Conservation (phyloP, 1,140 invertebrate genomes). For the Cydia fagiglandana region DNA sequence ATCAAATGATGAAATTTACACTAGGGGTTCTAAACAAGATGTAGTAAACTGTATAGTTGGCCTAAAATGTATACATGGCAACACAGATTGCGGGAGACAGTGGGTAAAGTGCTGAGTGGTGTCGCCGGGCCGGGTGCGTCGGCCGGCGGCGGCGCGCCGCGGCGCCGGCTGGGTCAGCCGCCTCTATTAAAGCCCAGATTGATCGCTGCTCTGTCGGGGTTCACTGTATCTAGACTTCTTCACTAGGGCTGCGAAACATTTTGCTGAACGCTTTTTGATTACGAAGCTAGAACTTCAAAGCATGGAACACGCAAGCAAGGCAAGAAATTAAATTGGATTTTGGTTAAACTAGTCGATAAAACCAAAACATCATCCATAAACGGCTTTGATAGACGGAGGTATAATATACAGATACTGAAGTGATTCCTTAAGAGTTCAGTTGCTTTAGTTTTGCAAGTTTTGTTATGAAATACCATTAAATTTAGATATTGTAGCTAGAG, state of each 20-base stretch:
- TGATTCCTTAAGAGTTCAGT: background rate
- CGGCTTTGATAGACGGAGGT: background rate
- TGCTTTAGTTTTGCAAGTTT: background rate
- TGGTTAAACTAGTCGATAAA: background rate
- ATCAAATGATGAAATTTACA: too few relatives aligned
- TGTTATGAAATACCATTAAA: background rate
- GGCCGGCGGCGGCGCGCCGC: slow-evolving; percentile 62
- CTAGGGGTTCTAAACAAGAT: background rate
- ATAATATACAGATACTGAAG: background rate
- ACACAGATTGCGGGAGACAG: slow-evolving; percentile 21
- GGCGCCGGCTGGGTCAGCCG: slow-evolving; percentile 71
- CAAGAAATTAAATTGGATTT: background rate
- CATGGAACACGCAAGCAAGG: background rate
- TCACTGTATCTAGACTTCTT: slow-evolving; percentile 56
- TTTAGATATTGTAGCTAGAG: background rate
- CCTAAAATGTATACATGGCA: slow-evolving; percentile 32
- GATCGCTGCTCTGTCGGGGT: slow-evolving; percentile 66
- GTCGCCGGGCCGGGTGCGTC: slow-evolving; percentile 53
- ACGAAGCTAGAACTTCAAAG: background rate
- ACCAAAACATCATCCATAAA: background rate
- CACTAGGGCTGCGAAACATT: slow-evolving; percentile 17
- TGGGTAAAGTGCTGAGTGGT: slow-evolving; percentile 47
- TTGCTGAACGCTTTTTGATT: background rate
- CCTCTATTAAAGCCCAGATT: slow-evolving; percentile 69
- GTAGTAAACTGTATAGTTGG: slow-evolving; percentile 33